These are phyloP conservation scores for Alsophila aescularia DNA, from an alignment of 2,888 invertebrate species.

Conservation along the genomic window DNA sequence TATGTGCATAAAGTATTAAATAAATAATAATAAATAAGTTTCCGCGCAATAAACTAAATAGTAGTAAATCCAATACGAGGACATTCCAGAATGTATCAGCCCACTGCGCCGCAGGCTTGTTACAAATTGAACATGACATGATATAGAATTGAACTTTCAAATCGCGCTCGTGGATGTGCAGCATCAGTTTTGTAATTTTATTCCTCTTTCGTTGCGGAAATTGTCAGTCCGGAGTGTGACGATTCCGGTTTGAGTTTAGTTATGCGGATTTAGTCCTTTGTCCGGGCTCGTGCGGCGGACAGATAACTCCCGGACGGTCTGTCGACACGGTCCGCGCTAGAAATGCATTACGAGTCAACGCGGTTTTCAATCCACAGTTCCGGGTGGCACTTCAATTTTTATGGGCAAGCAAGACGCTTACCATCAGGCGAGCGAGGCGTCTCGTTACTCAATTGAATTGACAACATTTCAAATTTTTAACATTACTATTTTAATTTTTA, in stretches of 20 bases:
- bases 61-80: neutral
- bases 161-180: conserved; percentile 4
- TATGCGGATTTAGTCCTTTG: conserved; percentile 31
- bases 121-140: conserved; percentile 13
- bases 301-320: conserved; percentile 21
- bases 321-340: neutral
- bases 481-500: too few relatives aligned
- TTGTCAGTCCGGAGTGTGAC: conserved; percentile 15
- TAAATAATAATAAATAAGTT: too few relatives aligned
- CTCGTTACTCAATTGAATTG: neutral
- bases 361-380: neutral
- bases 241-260: conserved; percentile 20
- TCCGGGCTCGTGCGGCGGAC: conserved; percentile 6
- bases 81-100: conserved; percentile 15
- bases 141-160: conserved; percentile 16
- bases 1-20: too few relatives aligned
- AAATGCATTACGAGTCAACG: conserved; percentile 4
- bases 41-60: too few relatives aligned
- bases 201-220: conserved; percentile 21
- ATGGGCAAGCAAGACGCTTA: too few relatives aligned
- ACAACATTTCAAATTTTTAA: too few relatives aligned
- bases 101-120: conserved; percentile 2
- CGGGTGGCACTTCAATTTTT: too few relatives aligned
- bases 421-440: neutral
- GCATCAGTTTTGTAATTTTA: conserved; percentile 27